Base-by-base conservation (phyloP, 2,888 invertebrate genomes). In the Chrysolina oricalcia region DNA sequence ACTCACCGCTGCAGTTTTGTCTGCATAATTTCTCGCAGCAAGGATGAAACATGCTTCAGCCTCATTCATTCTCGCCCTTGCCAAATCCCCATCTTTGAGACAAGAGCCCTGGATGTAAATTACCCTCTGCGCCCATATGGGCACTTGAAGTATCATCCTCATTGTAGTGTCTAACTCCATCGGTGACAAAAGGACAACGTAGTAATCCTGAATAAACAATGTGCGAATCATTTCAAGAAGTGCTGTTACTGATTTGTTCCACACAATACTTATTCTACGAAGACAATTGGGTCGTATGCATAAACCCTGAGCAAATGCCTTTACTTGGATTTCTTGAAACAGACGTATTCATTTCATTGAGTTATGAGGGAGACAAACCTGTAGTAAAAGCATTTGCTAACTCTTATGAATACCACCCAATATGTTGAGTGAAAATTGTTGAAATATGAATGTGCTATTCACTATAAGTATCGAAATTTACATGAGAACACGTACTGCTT, bases 81-180 rank as follows among this genome's bases (percentile, higher is more conserved):
- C 96, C 81, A 99, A 91, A 89, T 99, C 99, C 2, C 95, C 95
- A 88, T 99, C 99, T 77, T 98, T 98, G 78, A 98, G 90, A 85
- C 98, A 98, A 40, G 98, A 98, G 48, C 98, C 98, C 90, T 98
- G 95, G 82, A 98, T 97, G 89, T 98, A 99, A 87, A 98, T 98
- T 72, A 99, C 98, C 80, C 98, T 91, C 88, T 98, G 97, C 13
- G 98, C 97, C 98, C 98, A 98, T 85, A 98, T 96, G 10, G 98
- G 98, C 79, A 95, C 95, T 91, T 98, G 98, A 70, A 99, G 92
- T 85, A 99, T 97, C 97, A 98, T 98, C 86, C 98, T 92, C 97
- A 98, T 98, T 21, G 97, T 98, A 21, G 97, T 96, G 88, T 99
- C 98, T 82, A 99, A 91, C 89, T 99, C 99, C 95, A 97, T 98